Percentiles rank a stretch among this genome's conserved stretches.
These are phyloP conservation scores for Trichechus manatus DNA, from an alignment of 2,113 vertebrate species.

Conservation along the genomic window DNA sequence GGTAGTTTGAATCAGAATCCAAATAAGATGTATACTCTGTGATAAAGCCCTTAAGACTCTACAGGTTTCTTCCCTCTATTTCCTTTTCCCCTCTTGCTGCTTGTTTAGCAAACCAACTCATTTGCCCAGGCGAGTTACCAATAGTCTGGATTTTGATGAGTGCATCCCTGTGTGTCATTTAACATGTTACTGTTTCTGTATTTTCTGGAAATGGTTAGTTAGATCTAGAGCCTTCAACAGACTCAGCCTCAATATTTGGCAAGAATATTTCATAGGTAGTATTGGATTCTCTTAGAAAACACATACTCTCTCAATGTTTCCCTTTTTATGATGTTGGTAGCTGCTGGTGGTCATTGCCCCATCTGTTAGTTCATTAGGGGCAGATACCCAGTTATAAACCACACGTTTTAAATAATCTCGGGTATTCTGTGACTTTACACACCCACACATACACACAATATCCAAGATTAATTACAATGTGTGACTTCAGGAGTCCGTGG, in stretches of 20 bases:
- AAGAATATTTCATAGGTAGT: background rate
- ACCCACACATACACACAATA: background rate
- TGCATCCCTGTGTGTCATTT: background rate
- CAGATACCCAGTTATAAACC: background rate
- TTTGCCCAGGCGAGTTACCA: background rate
- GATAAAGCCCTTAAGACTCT: background rate
- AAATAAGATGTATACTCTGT: background rate
- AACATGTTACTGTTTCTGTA: background rate
- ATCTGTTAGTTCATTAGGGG: background rate
- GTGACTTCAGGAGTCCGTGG: background rate
- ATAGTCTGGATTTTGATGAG: background rate
- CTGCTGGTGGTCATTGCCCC: background rate
- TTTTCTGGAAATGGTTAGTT: background rate
- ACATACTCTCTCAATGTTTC: background rate
- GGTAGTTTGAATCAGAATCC: background rate
- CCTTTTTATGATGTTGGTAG: background rate
- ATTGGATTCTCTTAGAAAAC: background rate
- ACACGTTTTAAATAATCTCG: background rate
- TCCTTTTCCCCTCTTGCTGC: background rate
- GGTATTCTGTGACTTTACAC: background rate
- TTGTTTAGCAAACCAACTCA: slow-evolving; percentile 35
- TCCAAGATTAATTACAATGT: background rate
- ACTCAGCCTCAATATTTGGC: background rate
- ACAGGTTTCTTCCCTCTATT: background rate
- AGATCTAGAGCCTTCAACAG: background rate